A percentile compares a stretch with the other conserved stretches of the same genome.
Evolutionary conservation across 2,797 vertebrate genomes (phyloP).

Genomic region (Microchirus variegatus): DNA sequence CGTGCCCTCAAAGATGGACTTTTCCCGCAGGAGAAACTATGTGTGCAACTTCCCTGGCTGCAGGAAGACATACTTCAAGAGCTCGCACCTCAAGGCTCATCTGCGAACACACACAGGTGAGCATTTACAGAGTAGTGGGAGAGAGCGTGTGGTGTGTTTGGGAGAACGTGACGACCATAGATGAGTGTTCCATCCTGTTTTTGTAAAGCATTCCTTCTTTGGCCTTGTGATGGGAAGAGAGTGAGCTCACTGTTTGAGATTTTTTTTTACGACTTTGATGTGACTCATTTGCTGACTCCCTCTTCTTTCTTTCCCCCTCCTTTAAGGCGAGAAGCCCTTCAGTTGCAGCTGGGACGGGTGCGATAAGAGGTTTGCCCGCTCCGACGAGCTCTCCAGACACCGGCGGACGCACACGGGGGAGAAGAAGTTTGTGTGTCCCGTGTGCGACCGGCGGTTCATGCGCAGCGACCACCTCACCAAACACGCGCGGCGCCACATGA

Average conservation of each 20-base stretch:
- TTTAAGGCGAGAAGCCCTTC: constrained; percentile 95
- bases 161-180: neutral
- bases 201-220: constrained; percentile 30
- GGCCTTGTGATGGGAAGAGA: constrained; percentile 25
- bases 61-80: constrained; percentile 99
- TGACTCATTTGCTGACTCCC: constrained; percentile 52
- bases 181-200: constrained; percentile 49
- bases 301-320: neutral
- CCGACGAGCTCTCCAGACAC: constrained; percentile 96
- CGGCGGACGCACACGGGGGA: constrained; percentile 96
- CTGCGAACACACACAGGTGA: constrained; percentile 98
- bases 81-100: constrained; percentile 98
- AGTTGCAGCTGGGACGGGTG: constrained; percentile 97
- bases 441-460: constrained; percentile 97
- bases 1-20: constrained; percentile 86
- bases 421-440: constrained; percentile 95
- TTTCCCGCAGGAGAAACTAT: constrained; percentile 94
- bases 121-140: constrained; percentile 20
- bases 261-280: constrained; percentile 27
- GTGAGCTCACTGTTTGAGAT: constrained; percentile 51
- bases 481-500: constrained; percentile 94
- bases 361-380: constrained; percentile 96
- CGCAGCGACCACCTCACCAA: constrained; percentile 98
- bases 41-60: constrained; percentile 93
- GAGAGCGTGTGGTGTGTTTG: neutral